A percentile compares a stretch with the other conserved stretches of the same genome.
These are phyloP conservation scores for Drosophila oshimai DNA, from an alignment of 1,140 invertebrate genomes.

Conservation along the genomic window DNA sequence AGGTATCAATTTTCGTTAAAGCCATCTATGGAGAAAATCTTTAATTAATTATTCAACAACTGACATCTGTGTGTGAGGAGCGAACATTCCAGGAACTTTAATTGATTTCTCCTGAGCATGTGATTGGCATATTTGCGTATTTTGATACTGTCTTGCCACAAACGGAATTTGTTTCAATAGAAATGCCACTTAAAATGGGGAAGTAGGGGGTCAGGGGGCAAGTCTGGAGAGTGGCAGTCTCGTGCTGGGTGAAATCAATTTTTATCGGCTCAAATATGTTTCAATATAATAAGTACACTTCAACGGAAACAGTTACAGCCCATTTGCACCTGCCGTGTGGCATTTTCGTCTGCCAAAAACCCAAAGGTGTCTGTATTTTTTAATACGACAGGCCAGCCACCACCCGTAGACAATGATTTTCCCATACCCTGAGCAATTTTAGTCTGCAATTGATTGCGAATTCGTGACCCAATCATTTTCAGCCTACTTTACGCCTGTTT, in stretches of 20 bases:
- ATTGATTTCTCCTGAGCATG: not conserved
- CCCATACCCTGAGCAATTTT: no score
- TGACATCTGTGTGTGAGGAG: no score
- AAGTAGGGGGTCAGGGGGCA: not conserved
- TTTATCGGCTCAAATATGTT: conserved; percentile 29
- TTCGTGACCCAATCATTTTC: not conserved
- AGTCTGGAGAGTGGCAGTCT: conserved; percentile 10
- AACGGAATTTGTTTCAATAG: conserved; percentile 16
- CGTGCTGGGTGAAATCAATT: conserved; percentile 42
- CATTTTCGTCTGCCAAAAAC: not conserved
- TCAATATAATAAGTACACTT: conserved; percentile 30
- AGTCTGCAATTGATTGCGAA: not conserved
- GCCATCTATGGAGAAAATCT: not conserved
- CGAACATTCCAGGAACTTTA: not conserved
- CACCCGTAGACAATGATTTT: not conserved
- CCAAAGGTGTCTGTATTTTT: not conserved
- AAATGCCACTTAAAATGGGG: not conserved
- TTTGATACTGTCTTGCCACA: conserved; percentile 9
- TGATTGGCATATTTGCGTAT: conserved; percentile 12
- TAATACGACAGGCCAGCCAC: not conserved
- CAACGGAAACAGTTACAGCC: conserved; percentile 18
- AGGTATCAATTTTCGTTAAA: not conserved
- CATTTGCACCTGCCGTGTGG: conserved; percentile 37
- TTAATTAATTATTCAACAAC: not conserved
- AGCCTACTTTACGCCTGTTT: not conserved